Conservation (phyloP, 2,797 vertebrate species). For the Coracias cyanogaster region DNA sequence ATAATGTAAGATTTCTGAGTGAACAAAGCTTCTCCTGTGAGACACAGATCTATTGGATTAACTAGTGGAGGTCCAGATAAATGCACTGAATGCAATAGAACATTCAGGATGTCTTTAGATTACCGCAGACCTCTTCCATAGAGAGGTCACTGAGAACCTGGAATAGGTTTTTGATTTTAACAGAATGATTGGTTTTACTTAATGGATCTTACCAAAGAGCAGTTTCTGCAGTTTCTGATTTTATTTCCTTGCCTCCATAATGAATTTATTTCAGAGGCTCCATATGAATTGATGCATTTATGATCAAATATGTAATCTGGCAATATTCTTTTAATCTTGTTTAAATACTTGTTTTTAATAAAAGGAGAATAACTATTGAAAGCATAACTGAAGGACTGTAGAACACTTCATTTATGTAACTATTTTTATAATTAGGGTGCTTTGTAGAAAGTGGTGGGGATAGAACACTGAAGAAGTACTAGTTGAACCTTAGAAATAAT, state of each 20-base stretch:
- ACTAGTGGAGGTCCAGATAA: background rate
- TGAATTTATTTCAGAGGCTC: background rate
- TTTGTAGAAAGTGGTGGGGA: background rate
- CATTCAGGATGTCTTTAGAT: background rate
- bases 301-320: background rate
- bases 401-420: background rate
- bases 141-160: background rate
- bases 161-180: background rate
- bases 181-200: background rate
- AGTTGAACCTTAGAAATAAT: background rate
- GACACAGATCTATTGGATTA: background rate
- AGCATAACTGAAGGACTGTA: background rate
- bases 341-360: background rate
- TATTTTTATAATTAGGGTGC: background rate
- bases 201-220: background rate
- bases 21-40: background rate
- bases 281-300: background rate
- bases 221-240: background rate
- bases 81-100: background rate
- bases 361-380: background rate
- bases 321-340: background rate
- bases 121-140: background rate
- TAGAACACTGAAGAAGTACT: background rate
- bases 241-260: background rate
- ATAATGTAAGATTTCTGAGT: background rate